These are phyloP conservation scores for Cettia cetti DNA, from an alignment of 2,113 vertebrate species.

Conservation along the genomic window DNA sequence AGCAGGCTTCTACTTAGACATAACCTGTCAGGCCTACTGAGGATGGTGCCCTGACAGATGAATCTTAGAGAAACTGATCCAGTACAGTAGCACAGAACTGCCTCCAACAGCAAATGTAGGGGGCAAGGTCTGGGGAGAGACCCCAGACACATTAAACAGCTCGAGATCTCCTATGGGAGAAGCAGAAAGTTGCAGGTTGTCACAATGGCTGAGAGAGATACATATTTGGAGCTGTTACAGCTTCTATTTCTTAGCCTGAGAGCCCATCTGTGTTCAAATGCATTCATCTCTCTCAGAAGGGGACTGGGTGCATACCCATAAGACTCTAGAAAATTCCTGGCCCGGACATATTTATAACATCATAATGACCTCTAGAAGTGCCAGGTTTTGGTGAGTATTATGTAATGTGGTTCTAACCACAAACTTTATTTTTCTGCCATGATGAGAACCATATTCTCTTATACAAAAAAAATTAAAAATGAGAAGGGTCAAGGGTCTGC, in stretches of 20 bases:
- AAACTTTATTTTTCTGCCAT: neutral
- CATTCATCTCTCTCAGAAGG: neutral
- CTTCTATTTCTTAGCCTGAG: neutral
- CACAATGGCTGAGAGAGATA: neutral
- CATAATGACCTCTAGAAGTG: neutral
- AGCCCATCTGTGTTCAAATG: neutral
- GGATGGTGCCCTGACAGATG: neutral
- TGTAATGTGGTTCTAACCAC: slow-evolving; percentile 14
- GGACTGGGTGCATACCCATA: neutral
- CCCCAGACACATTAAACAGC: neutral
- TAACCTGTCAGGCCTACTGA: neutral
- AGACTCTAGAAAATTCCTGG: neutral
- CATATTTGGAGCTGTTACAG: neutral
- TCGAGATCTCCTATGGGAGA: fast-evolving
- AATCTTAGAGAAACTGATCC: neutral
- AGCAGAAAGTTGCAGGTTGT: neutral
- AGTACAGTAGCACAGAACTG: neutral
- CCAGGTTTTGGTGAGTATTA: slow-evolving; percentile 5
- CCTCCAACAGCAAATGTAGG: neutral
- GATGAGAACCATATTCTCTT: neutral
- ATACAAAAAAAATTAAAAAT: neutral
- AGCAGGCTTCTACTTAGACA: neutral
- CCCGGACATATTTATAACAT: neutral
- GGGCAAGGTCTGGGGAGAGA: neutral
- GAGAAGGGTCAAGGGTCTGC: neutral